Conservation (phyloP, 1,140 invertebrate genomes). For the Drosophila pseudoananassae region DNA sequence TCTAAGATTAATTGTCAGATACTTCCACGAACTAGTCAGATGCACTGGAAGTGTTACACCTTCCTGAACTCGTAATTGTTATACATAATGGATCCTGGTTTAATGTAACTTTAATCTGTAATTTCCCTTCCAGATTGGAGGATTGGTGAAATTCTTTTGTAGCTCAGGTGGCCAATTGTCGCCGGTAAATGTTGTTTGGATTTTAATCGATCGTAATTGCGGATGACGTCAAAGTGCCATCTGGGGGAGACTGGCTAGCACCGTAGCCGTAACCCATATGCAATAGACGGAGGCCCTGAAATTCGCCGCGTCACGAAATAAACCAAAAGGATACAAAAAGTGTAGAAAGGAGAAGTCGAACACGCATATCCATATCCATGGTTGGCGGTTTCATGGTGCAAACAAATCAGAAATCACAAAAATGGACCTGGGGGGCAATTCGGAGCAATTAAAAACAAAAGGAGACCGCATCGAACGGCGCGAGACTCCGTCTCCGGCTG, state of each 20-base stretch:
- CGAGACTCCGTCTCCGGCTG: slow-evolving; percentile 5
- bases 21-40: too few species aligned
- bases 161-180: slow-evolving; percentile 29
- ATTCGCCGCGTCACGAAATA: slow-evolving; percentile 66
- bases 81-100: background rate
- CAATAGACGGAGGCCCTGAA: slow-evolving; percentile 53
- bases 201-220: slow-evolving; percentile 68
- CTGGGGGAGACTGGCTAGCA: slow-evolving; percentile 11
- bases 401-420: slow-evolving; percentile 57
- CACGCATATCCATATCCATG: slow-evolving; percentile 60
- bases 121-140: slow-evolving; percentile 11
- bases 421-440: slow-evolving; percentile 23
- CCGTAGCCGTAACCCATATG: slow-evolving; percentile 47
- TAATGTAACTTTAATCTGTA: slow-evolving; percentile 25
- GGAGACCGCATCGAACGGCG: slow-evolving; percentile 27
- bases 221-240: slow-evolving; percentile 46
- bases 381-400: slow-evolving; percentile 53
- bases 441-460: slow-evolving; percentile 61
- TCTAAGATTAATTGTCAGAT: background rate
- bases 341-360: slow-evolving; percentile 45
- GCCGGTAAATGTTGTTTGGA: slow-evolving; percentile 56
- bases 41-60: background rate
- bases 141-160: slow-evolving; percentile 9
- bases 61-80: background rate
- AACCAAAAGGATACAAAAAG: slow-evolving; percentile 18